Evolutionary conservation across 2,797 vertebrate species (phyloP), one percentile per base, ranked within the genome.

Genomic region (Cossypha heuglini): DNA sequence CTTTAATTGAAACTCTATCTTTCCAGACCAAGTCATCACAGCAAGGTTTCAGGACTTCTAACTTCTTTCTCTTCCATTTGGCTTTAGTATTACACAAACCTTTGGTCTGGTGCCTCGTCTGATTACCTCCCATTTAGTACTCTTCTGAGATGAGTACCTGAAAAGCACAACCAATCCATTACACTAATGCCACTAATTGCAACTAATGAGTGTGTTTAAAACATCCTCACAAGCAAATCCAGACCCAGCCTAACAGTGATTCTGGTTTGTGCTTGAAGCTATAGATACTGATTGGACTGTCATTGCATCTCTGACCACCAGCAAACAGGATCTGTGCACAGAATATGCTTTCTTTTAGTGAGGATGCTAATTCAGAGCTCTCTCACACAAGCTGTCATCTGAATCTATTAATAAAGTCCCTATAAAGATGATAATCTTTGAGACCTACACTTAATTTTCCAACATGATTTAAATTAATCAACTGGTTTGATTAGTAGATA

Each of bases 401-500:
- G 69, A 73, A 75, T 81, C 77, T 76, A 68, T 86, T 88, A 81
- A 63, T 84, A n/a, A 74, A 86, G 29, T 75, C 54, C 35, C 42
- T 68, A 4, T 67, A 54, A 89, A 54, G n/a, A 29, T 61, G 40
- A 46, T 92, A 4, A 75, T 81, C 69, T 72, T 57, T 35, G 37
- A 78, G 77, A 88, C 8, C 33, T 77, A 16, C 3, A 5, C 77
- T 75, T 80, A 24, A 0, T 83, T 88, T 95, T 86, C 33, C 78
- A 72, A 17, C n/a, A 84, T 88, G 72, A 69, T 76, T 86, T 68
- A 88, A 86, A 77, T 86, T 59, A 90, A 86, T 90, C 46, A 83
- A 46, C 35, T 88, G 59, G 59, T 66, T 80, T 90, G 73, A 93
- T 93, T 77, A 74, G 43, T 63, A 38, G 54, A 48, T 67, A 17